Evolutionary conservation across 1,140 invertebrate genomes (phyloP).

Genomic region (Procambarus clarkii): DNA sequence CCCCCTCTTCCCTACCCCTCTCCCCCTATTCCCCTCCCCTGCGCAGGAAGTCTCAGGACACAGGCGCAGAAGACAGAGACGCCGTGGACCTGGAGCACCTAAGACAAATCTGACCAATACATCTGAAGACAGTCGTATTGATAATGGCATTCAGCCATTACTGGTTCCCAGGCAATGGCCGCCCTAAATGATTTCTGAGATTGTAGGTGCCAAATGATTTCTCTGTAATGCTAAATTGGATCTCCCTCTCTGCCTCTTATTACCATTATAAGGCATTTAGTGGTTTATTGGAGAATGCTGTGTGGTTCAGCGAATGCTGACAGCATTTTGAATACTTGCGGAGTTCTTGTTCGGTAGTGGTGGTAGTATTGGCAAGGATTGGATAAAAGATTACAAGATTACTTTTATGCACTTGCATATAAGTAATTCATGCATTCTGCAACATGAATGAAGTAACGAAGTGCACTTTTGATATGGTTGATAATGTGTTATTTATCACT

Average conservation of each 20-base stretch:
- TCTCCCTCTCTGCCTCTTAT: not conserved
- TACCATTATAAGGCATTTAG: constrained; percentile 2
- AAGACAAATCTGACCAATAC: constrained; percentile 58
- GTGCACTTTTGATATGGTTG: too few species aligned
- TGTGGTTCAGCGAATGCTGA: not conserved
- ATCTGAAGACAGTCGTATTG: constrained; percentile 54
- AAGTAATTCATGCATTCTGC: too few species aligned
- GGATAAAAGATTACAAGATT: too few species aligned
- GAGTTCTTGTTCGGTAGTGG: too few species aligned
- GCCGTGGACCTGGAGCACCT: not conserved
- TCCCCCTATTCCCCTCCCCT: not conserved
- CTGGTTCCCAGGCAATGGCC: constrained; percentile 26
- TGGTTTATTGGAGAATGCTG: constrained; percentile 23
- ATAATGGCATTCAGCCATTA: constrained; percentile 62
- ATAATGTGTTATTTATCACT: too few species aligned
- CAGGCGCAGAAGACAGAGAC: constrained; percentile 32
- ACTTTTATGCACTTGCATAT: too few species aligned
- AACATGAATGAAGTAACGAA: too few species aligned
- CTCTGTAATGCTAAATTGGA: constrained; percentile 33
- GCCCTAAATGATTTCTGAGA: constrained; percentile 50
- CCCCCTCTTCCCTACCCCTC: not conserved
- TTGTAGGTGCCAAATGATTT: constrained; percentile 27
- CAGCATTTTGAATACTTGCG: too few species aligned
- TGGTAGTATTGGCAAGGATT: too few species aligned
- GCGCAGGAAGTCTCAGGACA: not conserved